Evolutionary conservation across 2,113 vertebrate species (phyloP), one percentile per base, ranked within the genome.

Genomic region (Takifugu bimaculatus): DNA sequence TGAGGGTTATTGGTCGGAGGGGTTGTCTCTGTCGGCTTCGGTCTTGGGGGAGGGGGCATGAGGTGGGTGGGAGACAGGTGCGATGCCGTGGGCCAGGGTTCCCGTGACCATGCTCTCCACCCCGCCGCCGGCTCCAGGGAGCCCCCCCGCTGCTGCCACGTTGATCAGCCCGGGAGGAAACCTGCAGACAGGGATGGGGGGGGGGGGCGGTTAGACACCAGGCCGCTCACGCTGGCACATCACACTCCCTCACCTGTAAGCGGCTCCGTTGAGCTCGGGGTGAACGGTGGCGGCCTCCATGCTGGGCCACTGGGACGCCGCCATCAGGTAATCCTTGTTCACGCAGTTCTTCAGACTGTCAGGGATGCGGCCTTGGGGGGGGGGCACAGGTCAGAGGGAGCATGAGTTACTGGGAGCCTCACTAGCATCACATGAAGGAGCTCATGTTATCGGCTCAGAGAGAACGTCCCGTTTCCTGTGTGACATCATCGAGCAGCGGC

Each of bases 321-420:
- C 87, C 89, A 95, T 90, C 85, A 96, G 92, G 81, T 95, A 96
- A 70, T 96, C 94, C 87, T 96, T 96, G 86, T 96, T 96, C 85
- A 96, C 94, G 77, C 94, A 96, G 88, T 96, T 96, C 88, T 94
- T 94, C 85, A 96, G 87, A 77, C 89, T 92, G 68, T 96, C 94
- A 26, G 94, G 94, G 87, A 96, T 96, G 63, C 93, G 93, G 54
- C 94, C 94, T 96, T 52, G 2, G 60, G 9, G 2, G 14, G 12
- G 45, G 2, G 4, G 4, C 5, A 32, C 29, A 32, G 28, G 28
- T 20, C 20, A 20, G 20, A 20, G 20, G 20, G 20, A 20, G 20
- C 20, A 20, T 20, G 20, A 20, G 20, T 20, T 20, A 20, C 20
- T 20, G 20, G 20, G 20, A 20, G 20, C 20, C 20, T 20, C 20